Evolutionary conservation across 2,113 vertebrate species (phyloP), one percentile per base, ranked within the genome.

Genomic region (Cygnus buccinator): DNA sequence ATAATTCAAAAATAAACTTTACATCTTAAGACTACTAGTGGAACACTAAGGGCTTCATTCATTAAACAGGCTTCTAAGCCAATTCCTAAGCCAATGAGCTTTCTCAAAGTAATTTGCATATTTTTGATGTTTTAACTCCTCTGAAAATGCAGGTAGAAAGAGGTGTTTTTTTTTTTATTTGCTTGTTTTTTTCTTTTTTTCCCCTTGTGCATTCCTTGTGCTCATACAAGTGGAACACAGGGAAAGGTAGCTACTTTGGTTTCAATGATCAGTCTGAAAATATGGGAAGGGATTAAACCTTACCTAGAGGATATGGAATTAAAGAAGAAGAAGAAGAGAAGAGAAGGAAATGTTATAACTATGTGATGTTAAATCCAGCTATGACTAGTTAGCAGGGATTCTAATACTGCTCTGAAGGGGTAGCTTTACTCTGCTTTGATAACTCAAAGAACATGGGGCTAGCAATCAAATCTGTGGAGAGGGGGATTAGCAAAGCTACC

Each of bases 1-100:
- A 59, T 88, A 91, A 89, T 63, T 58, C 62, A 89, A 52, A 94
- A 82, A 57, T 31, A 87, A 81, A 78, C 31, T 72, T 82, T 48
- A 84, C 39, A 82, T 50, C 13, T 58, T 79, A 43, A 81, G 22
- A 46, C 1, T 9, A 19, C 50, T 84, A 70, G 70, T 50, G 16
- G 55, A 86, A 71, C 41, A 55, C 28, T 2, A 9, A 92, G 91
- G 15, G 28, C 20, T 95, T 88, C n/a, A 43, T 95, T 94, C 57
- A 76, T 44, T 84, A 35, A 73, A 33, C 10, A 79, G 12, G 22
- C 9, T 80, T 91, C n/a, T 63, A 90, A 79, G 90, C 33, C 59
- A 90, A 78, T 82, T 84, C 37, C 54, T 70, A 93, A 91, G 55
- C 3, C 71, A 89, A 39, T 55, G 6, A 88, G 14, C 9, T 65